Evolutionary conservation across 1,140 invertebrate species (phyloP).

Genomic region (Meloidogyne chitwoodi): DNA sequence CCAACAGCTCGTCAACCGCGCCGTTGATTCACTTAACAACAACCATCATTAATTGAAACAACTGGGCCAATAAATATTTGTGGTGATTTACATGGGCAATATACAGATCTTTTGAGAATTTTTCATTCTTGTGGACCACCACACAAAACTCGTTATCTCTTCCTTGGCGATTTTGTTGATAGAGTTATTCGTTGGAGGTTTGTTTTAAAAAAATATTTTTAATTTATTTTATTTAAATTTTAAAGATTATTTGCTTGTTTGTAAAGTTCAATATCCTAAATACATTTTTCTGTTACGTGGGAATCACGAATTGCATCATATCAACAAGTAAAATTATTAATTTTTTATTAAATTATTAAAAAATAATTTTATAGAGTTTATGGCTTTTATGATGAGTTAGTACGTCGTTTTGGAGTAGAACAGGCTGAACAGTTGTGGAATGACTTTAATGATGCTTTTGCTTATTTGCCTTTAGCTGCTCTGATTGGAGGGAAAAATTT

Average conservation of each 20-base stretch:
- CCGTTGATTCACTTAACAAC: conserved; percentile 16
- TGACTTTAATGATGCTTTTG: background rate
- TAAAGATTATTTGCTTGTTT: conserved; percentile 23
- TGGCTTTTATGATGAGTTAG: background rate
- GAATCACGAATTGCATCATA: conserved; percentile 59
- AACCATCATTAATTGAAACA: conserved; percentile 25
- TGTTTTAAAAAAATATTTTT: background rate
- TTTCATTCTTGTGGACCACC: background rate
- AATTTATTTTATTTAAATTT: background rate
- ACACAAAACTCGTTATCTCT: background rate
- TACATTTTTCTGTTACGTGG: conserved; percentile 43
- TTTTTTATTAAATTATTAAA: background rate
- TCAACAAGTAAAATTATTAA: conserved; percentile 6
- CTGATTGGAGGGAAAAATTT: background rate
- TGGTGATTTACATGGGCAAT: conserved; percentile 43
- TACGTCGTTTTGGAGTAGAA: background rate
- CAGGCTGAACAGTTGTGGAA: background rate
- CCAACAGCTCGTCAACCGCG: conserved; percentile 20
- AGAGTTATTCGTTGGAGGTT: background rate
- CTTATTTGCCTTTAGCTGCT: background rate
- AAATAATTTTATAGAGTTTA: background rate
- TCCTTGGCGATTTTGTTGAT: background rate
- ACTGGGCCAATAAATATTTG: conserved; percentile 41
- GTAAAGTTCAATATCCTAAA: conserved; percentile 40
- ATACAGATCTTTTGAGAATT: conserved; percentile 33